phyloP scores from a whole-genome alignment of 2,113 vertebrate genomes.

The Clinocottus analis region DNA sequence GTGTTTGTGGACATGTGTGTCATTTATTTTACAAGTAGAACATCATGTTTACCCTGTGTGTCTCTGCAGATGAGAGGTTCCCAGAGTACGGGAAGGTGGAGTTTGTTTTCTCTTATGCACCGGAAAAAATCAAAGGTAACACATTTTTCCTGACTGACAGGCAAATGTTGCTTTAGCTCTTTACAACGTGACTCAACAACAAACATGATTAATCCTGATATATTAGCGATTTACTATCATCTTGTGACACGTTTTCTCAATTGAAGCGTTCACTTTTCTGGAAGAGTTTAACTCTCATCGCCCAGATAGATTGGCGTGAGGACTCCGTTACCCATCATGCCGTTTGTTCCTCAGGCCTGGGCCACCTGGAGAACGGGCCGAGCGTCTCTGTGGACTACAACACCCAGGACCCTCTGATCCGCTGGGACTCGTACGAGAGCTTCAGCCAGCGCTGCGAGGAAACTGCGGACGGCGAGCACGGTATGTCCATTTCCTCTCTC shows the following conservation, averaged over 20 bases:
- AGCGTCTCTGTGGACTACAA: slow-evolving; percentile 97
- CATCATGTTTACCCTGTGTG: not conserved
- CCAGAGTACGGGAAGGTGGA: slow-evolving; percentile 98
- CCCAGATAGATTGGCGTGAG: not conserved
- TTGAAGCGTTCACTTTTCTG: not conserved
- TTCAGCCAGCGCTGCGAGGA: slow-evolving; percentile 87
- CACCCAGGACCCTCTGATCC: slow-evolving; percentile 93
- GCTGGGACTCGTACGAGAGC: slow-evolving; percentile 96
- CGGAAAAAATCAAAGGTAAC: slow-evolving; percentile 96
- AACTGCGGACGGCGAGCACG: slow-evolving; percentile 79
- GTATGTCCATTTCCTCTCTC: slow-evolving; percentile 50
- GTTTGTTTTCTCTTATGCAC: slow-evolving; percentile 95
- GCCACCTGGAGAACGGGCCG: slow-evolving; percentile 94
- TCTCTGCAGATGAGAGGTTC: slow-evolving; percentile 83
- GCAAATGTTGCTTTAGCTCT: not conserved
- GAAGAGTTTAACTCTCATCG: no score
- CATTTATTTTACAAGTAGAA: not conserved
- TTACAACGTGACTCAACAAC: not conserved
- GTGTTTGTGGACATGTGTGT: not conserved
- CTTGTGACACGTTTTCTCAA: not conserved
- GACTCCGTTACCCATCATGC: slow-evolving; percentile 14
- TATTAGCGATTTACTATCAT: not conserved
- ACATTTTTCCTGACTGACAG: not conserved
- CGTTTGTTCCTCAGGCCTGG: slow-evolving; percentile 84
- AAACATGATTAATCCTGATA: not conserved